Base-by-base conservation (phyloP, 92 coral and sea anemone genomes). In the Porites lobata region DNA sequence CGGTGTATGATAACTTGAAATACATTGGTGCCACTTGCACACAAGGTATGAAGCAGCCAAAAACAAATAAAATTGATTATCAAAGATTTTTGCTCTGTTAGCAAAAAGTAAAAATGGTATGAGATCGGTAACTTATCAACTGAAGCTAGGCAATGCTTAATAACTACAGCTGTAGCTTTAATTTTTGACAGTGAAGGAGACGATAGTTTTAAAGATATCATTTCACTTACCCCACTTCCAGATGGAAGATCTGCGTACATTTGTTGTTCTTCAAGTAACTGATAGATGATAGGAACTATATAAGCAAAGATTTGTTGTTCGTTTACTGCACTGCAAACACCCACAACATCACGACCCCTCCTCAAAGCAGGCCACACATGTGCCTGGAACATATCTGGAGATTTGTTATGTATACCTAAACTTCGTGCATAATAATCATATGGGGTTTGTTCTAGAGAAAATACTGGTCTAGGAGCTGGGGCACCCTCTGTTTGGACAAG, bases 291-390 rank as follows among this genome's bases (percentile, higher is more conserved):
- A 14, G 99, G 99, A 47, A 95, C 76, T 56, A 96, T 77, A 69
- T 95, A 96, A 1, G 98, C 93, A 65, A 85, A 74, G 26, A 79
- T 86, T 54, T 85, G 91, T 51, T 87, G 96, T 7, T 92, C 71
- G 69, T 65, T 81, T 47, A 80, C 77, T 1, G 89, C 86, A 64
- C 47, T 4, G 47, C 97, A 91, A 57, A 96, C 80, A 7, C 95
- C 99, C 57, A 92, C 95, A 21, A 96, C 96, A 83, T 96, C 99
- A 59, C 99, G 93, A 7, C 99, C 99, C 21, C 99, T 92, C 57
- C 90, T 65, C 69, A 96, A 76, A 19, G 99, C 97, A n/a, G 99
- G 96, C 99, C 99, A 96, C 15, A 81, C 85, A 90, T 88, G 93
- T 20, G 89, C 79, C 86, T 96, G 99, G 56, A 96, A 75, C 32